Base-by-base conservation (phyloP, 92 coral and sea anemone species). In the Palythoa caribaeorum region DNA sequence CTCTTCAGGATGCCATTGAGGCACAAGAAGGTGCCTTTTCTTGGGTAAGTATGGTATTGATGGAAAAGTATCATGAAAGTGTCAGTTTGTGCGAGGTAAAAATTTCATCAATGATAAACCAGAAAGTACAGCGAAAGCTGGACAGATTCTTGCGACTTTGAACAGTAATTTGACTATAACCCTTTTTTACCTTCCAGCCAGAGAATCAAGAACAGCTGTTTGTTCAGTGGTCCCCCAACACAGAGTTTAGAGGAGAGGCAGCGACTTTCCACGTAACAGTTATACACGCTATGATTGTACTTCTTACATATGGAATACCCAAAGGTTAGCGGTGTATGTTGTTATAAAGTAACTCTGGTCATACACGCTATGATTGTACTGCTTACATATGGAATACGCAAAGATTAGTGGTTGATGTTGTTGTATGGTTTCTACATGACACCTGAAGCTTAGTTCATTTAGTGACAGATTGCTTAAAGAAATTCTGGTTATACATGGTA, bases 171-270 rank as follows among this genome's bases (percentile, higher is more conserved):
- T 12, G 47, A 65, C 53, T 3, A 40, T 11, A 17, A 1, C 35
- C 38, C 38, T 13, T 13, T 50, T 14, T 3, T 0, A 11, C 47
- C 84, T 70, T 52, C 48, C 17, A 97, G 99, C 93, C 90, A 70
- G 93, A 94, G 55, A 92, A 84, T 60, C 95, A 94, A 59, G 99
- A 97, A 19, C 95, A 96, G 90, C 60, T 97, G 83, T 97, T 94
- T 88, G 94, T 96, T 35, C 99, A 96, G 87, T 97, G 99, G 99
- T 97, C 98, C 9, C 93, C 93, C 54, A 96, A 94, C 89, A 95
- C 99, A 17, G 94, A 91, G 74, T 93, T 91, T 71, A 88, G 94
- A 53, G 98, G 97, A 36, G 91, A 95, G 83, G 99, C 99, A 5
- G 97, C 98, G 66, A 94, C 99, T 9, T 73, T 97, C 66, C 97